These are phyloP conservation scores for Gymnocheta viridis DNA, from an alignment of 2,888 invertebrate species.

Conservation along the genomic window DNA sequence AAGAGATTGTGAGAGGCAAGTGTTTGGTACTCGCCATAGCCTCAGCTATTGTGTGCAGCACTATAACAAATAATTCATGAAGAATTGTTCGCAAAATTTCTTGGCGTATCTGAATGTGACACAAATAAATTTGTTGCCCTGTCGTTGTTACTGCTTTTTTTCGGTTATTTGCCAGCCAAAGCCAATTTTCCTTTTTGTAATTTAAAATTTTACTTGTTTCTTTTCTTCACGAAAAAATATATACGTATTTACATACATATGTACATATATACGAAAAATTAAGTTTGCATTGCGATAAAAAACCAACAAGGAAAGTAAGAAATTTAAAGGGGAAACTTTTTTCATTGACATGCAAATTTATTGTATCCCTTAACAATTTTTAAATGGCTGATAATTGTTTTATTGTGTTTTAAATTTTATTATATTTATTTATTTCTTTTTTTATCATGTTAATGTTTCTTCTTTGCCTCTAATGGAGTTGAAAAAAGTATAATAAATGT, in stretches of 20 bases:
- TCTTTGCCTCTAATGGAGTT: not conserved
- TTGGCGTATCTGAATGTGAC: constrained; percentile 80
- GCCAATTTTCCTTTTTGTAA: constrained; percentile 52
- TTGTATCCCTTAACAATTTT: constrained; percentile 78
- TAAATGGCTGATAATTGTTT: constrained; percentile 70
- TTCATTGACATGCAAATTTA: constrained; percentile 78
- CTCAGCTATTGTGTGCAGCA: constrained; percentile 7
- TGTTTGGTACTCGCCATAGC: constrained; percentile 20
- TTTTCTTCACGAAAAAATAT: constrained; percentile 8
- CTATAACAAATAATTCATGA: constrained; percentile 77
- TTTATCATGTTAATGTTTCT: constrained; percentile 47
- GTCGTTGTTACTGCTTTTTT: constrained; percentile 65
- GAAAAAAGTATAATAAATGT: not conserved
- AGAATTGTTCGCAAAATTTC: constrained; percentile 76
- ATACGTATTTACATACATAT: not conserved
- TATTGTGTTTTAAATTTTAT: constrained; percentile 66
- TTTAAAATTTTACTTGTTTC: constrained; percentile 47
- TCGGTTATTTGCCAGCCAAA: constrained; percentile 58
- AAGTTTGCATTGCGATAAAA: constrained; percentile 25
- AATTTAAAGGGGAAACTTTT: constrained; percentile 18
- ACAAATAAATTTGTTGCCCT: constrained; percentile 79
- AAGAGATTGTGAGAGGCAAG: constrained; percentile 5
- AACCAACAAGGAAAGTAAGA: constrained; percentile 4
- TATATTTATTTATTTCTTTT: constrained; percentile 38
- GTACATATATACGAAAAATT: constrained; percentile 15